Evolutionary conservation across 2,113 vertebrate genomes (phyloP).

Genomic region (Lathamus discolor): DNA sequence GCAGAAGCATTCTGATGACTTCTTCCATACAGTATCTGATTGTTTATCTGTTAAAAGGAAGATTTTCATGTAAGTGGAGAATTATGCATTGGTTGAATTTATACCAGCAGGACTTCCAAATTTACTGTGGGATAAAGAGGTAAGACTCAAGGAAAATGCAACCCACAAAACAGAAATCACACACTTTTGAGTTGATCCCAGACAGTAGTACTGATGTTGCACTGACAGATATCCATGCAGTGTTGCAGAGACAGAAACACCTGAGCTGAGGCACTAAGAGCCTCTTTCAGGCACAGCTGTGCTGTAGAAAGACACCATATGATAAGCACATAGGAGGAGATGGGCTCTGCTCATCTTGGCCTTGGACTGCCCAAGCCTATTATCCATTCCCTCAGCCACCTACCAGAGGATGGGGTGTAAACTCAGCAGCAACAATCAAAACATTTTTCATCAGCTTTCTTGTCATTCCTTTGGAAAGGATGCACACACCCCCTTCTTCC

Average conservation of each 20-base stretch:
- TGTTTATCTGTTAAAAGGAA: constrained; percentile 85
- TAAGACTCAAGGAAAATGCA: not conserved
- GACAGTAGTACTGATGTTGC: not conserved
- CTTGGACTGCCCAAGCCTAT: not conserved
- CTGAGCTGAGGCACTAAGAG: not conserved
- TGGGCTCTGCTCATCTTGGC: not conserved
- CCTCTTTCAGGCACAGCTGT: not conserved
- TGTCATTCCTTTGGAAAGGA: not conserved
- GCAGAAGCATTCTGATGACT: constrained; percentile 98
- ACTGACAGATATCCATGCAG: not conserved
- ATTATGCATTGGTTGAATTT: not conserved
- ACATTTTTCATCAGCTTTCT: not conserved
- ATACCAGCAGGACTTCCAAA: not conserved
- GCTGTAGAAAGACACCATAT: not conserved
- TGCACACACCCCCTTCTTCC: not conserved
- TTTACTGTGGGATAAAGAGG: not conserved
- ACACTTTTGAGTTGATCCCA: not conserved
- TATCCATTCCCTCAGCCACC: not conserved
- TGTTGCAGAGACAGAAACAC: not conserved
- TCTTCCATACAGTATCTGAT: constrained; percentile 91
- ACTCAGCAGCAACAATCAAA: not conserved
- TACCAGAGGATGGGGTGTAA: not conserved
- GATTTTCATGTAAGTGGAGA: not conserved
- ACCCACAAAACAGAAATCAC: not conserved
- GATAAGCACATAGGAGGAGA: not conserved